phyloP scores from a whole-genome alignment of 1,140 invertebrate species.

The Mercenaria mercenaria region DNA sequence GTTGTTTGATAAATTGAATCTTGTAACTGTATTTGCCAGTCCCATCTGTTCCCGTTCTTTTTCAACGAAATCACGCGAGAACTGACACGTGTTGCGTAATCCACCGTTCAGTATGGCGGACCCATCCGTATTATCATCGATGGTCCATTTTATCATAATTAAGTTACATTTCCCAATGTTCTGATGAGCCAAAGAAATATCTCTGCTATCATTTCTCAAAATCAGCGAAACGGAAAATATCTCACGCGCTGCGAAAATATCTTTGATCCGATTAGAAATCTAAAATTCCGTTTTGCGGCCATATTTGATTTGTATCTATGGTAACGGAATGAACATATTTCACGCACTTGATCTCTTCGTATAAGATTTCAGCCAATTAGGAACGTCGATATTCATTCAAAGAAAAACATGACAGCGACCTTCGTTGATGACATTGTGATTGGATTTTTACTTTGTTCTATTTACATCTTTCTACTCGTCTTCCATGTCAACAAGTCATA shows the following conservation, averaged over 20 bases:
- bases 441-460: conserved; percentile 20
- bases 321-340: conserved; percentile 48
- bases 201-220: conserved; percentile 27
- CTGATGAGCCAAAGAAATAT: conserved; percentile 7
- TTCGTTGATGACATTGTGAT: not conserved
- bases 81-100: conserved; percentile 59
- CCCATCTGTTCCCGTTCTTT: conserved; percentile 28
- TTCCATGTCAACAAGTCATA: no score
- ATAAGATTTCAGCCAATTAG: conserved; percentile 30
- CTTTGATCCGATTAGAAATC: conserved; percentile 51
- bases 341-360: conserved; percentile 1
- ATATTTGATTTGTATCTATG: conserved; percentile 41
- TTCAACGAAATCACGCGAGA: conserved; percentile 22
- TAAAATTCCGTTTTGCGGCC: conserved; percentile 46
- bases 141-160: conserved; percentile 8
- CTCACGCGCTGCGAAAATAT: conserved; percentile 39
- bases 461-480: no score
- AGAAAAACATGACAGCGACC: not conserved
- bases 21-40: not conserved
- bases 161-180: conserved; percentile 22
- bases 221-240: conserved; percentile 47
- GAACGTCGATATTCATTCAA: not conserved
- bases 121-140: not conserved
- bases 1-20: conserved; percentile 19
- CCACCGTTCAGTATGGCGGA: not conserved